Evolutionary conservation across 2,113 vertebrate species (phyloP), one percentile per base, ranked within the genome.

Genomic region (Tupaia chinensis): DNA sequence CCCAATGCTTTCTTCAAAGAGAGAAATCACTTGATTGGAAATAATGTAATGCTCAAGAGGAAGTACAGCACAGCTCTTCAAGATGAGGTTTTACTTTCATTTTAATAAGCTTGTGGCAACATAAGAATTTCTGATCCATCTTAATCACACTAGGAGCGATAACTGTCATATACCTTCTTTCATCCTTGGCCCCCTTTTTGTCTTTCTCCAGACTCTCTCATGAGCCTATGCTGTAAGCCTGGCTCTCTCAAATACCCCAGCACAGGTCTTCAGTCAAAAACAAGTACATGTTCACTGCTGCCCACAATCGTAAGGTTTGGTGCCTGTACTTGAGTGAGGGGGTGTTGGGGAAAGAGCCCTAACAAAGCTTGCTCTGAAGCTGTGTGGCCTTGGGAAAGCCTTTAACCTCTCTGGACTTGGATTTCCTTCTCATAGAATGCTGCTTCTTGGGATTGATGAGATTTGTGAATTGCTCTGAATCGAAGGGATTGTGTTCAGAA

Each of bases 91-190:
- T 63, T 73, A 91, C 44, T 86, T 96, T 89, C 25, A 89, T 89
- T 97, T 93, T 86, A 54, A 89, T 92, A 70, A 60, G 84, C 22
- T 97, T 85, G 87, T 93, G 22, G 61, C 25, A 95, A 63, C 15
- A 11, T 79, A 94, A 19, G 68, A 9, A 34, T 20, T 66, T 81
- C 86, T 82, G 93, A 94, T 92, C 69, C 73, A 93, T 15, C 29
- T 94, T 95, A 95, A 85, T 98, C 68, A 92, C 16, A 70, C 14
- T 73, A 9, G 80, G 82, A 96, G 7, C 23, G 81, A 97, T 95
- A 69, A 97, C 80, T 79, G 20, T 11, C 0, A 20, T 0, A 0
- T 61, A 61, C 53, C 90, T 73, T 66, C 58, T 66, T 58, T 56
- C 13, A 32, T 23, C 13, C 29, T 25, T 27, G 11, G 12, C 15